Conservation (phyloP, 2,113 vertebrate genomes). For the Callocephalon fimbriatum region DNA sequence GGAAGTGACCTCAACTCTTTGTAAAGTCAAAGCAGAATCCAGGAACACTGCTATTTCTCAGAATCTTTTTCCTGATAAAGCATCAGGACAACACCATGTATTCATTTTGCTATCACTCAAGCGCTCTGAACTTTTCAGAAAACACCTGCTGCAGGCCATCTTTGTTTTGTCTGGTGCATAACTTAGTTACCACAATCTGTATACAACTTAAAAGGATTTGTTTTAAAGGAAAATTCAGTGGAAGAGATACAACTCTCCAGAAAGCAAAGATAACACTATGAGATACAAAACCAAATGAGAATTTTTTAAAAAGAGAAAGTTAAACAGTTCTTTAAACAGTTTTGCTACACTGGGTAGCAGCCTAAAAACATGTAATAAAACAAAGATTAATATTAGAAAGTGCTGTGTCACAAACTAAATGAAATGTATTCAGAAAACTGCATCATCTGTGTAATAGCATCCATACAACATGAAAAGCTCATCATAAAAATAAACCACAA, state of each 20-base stretch:
- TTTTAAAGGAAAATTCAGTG: neutral
- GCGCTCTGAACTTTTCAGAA: neutral
- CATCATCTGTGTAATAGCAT: neutral
- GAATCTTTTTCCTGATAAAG: neutral
- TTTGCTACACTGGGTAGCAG: neutral
- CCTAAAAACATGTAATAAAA: neutral
- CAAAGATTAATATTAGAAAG: neutral
- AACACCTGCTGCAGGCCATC: neutral
- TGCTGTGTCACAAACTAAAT: neutral
- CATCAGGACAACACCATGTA: neutral
- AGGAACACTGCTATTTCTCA: neutral
- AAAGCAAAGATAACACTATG: neutral
- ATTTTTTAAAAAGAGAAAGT: neutral
- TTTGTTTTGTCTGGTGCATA: neutral
- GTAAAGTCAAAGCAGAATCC: neutral
- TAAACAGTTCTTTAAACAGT: neutral
- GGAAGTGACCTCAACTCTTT: neutral
- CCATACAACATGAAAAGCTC: neutral
- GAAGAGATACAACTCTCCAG: neutral
- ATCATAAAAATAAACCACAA: neutral
- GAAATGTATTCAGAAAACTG: neutral
- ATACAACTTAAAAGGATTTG: neutral
- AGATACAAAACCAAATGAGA: neutral
- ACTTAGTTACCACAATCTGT: neutral
- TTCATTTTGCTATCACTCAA: neutral